A percentile compares a stretch with the other conserved stretches of the same genome.
These are phyloP conservation scores for Oryzias dopingdopingensis DNA, from an alignment of 2,797 vertebrate genomes.

Conservation along the genomic window DNA sequence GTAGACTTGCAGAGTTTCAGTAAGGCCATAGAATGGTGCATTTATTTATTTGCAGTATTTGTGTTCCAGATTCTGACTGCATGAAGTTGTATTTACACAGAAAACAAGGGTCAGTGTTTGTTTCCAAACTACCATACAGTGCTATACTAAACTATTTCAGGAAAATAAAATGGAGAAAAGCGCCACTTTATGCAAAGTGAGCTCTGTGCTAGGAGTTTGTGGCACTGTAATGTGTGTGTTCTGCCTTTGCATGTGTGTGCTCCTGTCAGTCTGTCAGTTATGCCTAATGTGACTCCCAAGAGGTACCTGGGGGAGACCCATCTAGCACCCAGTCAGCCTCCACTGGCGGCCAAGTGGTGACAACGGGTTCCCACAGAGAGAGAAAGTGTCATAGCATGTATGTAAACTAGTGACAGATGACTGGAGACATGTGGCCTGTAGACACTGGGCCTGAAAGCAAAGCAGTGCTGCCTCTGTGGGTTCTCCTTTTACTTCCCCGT, in stretches of 20 bases:
- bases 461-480: conserved; percentile 65
- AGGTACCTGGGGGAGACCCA: conserved; percentile 82
- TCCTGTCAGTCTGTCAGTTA: conserved; percentile 83
- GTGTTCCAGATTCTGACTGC: conserved; percentile 65
- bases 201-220: conserved; percentile 73
- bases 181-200: conserved; percentile 76
- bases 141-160: conserved; percentile 75
- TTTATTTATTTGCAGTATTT: conserved; percentile 61
- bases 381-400: conserved; percentile 80
- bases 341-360: conserved; percentile 79
- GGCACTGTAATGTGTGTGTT: conserved; percentile 50
- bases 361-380: conserved; percentile 79
- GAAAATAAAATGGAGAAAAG: conserved; percentile 62
- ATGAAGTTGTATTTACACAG: conserved; percentile 73
- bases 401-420: conserved; percentile 85
- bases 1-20: conserved; percentile 2
- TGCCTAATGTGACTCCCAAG: conserved; percentile 79
- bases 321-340: conserved; percentile 79
- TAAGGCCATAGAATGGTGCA: conserved; percentile 41
- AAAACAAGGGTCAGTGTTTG: conserved; percentile 81
- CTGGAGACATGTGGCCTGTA: conserved; percentile 79
- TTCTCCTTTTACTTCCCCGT: conserved; percentile 53
- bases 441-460: conserved; percentile 75
- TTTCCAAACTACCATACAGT: conserved; percentile 76
- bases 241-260: conserved; percentile 38